A percentile compares a stretch with the other conserved stretches of the same genome.
Evolutionary conservation across 2,888 invertebrate species (phyloP).

Genomic region (Ariolimax columbianus): DNA sequence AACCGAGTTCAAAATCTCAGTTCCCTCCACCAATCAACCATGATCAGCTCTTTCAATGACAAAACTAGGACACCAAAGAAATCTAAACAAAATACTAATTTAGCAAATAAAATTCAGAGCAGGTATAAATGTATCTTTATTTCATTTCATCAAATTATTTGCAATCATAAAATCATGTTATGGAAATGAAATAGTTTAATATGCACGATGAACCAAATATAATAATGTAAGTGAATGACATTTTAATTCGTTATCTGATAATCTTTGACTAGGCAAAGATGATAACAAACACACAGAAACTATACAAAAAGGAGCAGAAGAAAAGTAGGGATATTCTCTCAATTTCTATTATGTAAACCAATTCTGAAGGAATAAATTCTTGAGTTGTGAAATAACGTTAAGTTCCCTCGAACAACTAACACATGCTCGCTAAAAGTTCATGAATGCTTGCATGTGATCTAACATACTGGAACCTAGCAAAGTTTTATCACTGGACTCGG

Average conservation of each 20-base stretch:
- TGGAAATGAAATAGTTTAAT: not conserved
- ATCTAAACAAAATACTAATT: not conserved
- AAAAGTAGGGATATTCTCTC: not conserved
- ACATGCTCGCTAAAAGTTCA: not conserved
- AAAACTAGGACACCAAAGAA: not conserved
- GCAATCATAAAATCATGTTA: not conserved
- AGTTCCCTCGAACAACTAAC: not conserved
- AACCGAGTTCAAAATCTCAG: not conserved
- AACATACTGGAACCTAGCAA: not conserved
- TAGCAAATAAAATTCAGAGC: slow-evolving; percentile 17
- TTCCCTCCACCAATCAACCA: not conserved
- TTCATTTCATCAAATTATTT: slow-evolving; percentile 6
- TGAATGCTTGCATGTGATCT: slow-evolving; percentile 4
- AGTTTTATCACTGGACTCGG: slow-evolving; percentile 15
- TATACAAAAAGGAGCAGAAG: not conserved
- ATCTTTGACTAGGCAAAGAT: not conserved
- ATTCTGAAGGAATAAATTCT: not conserved
- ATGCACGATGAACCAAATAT: not conserved
- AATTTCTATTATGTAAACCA: not conserved
- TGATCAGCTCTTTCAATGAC: not conserved
- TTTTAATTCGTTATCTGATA: slow-evolving; percentile 6
- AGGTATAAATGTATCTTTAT: not conserved
- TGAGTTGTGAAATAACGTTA: not conserved
- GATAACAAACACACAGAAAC: not conserved
- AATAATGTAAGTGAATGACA: not conserved